Conservation (phyloP, 2,888 invertebrate genomes). For the Schizaphis graminum region DNA sequence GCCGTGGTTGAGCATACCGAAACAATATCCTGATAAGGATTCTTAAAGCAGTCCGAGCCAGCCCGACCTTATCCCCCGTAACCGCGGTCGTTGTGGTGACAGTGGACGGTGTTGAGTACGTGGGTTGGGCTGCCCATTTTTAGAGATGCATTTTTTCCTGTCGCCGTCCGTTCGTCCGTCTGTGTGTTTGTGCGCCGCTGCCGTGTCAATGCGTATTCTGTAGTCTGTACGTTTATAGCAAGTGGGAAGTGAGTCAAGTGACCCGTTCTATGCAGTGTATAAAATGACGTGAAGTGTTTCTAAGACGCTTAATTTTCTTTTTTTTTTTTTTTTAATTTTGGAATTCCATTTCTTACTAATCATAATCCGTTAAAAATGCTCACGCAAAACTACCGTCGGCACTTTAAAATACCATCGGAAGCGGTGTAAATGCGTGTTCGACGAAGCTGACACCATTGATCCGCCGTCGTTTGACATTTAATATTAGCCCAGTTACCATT, state of each 20-base stretch:
- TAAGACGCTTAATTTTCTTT: neutral
- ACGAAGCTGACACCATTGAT: constrained; percentile 34
- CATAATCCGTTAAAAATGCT: neutral
- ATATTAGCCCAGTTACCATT: neutral
- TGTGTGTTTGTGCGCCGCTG: neutral
- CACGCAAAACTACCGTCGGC: neutral
- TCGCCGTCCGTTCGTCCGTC: neutral
- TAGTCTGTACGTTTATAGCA: neutral
- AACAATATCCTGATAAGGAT: no score
- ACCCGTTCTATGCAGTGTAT: neutral
- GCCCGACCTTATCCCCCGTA: neutral
- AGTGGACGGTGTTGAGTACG: neutral
- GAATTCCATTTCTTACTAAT: neutral
- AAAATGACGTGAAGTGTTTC: constrained; percentile 48
- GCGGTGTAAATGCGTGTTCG: constrained; percentile 22
- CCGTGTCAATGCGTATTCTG: neutral
- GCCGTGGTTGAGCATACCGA: no score
- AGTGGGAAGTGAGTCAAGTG: neutral
- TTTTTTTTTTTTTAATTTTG: neutral
- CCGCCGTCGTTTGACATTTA: neutral
- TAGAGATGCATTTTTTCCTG: constrained; percentile 49
- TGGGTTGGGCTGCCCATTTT: constrained; percentile 64
- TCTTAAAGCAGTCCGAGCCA: no score
- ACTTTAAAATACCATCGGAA: constrained; percentile 27
- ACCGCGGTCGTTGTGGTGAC: neutral